phyloP scores from a whole-genome alignment of 2,888 invertebrate genomes.

The Nemurella pictetii region DNA sequence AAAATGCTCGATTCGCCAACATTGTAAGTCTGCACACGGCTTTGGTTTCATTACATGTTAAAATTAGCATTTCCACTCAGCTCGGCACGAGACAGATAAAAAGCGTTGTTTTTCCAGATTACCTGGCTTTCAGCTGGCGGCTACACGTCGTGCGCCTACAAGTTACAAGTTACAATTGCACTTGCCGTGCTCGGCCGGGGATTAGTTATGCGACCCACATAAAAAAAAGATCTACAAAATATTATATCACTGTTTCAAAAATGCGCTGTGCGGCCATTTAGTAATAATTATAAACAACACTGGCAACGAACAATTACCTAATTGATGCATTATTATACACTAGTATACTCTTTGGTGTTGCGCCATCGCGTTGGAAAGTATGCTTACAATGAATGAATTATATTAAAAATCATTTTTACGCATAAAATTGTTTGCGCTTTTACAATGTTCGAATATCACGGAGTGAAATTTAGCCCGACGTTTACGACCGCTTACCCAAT shows the following conservation, averaged over 20 bases:
- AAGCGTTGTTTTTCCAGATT: not conserved
- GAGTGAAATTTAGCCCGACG: not conserved
- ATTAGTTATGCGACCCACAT: slow-evolving; percentile 5
- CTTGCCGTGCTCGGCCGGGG: not conserved
- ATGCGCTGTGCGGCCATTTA: not conserved
- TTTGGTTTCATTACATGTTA: not conserved
- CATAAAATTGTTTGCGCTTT: slow-evolving; percentile 2
- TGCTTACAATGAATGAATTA: slow-evolving; percentile 22
- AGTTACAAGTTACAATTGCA: not conserved
- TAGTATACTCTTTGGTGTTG: not conserved
- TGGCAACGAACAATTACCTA: not conserved
- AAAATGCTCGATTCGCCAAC: too few relatives aligned
- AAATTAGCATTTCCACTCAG: not conserved
- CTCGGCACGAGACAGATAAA: not conserved
- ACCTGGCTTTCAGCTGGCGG: not conserved
- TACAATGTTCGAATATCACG: not conserved
- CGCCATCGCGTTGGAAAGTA: slow-evolving; percentile 2
- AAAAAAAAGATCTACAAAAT: not conserved
- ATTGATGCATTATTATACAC: slow-evolving; percentile 4
- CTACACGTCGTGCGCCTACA: not conserved
- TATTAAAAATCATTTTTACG: slow-evolving; percentile 8
- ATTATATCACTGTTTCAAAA: not conserved
- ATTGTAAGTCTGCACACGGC: too few relatives aligned
- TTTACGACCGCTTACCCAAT: not conserved
- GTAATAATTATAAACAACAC: slow-evolving; percentile 6